phyloP scores from a whole-genome alignment of 2,888 invertebrate species.

The Sinodicranocentrus sp. region DNA sequence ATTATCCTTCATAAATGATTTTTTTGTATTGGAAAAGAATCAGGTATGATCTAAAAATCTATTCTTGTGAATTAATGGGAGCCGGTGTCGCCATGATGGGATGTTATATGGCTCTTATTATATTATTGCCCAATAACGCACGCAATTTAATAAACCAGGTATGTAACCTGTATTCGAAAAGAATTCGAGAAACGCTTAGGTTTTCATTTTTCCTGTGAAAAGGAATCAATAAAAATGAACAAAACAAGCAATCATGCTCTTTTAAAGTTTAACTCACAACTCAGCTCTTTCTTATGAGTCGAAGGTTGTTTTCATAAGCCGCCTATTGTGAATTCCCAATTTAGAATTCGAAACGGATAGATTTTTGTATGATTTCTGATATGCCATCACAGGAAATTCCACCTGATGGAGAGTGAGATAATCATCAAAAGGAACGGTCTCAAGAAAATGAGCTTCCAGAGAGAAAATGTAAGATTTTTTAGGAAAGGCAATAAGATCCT shows the following conservation, averaged over 20 bases:
- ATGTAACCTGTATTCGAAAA: too few species aligned
- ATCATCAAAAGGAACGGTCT: slow-evolving; percentile 43
- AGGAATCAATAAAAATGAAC: slow-evolving; percentile 1
- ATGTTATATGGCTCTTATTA: too few species aligned
- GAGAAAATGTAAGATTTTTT: too few species aligned
- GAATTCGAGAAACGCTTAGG: slow-evolving; percentile 2
- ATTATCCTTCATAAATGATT: too few species aligned
- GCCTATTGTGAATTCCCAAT: slow-evolving; percentile 55
- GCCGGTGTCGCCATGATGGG: too few species aligned
- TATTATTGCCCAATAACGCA: too few species aligned
- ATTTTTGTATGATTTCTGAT: slow-evolving; percentile 22
- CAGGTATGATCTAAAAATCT: too few species aligned
- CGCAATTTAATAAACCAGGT: too few species aligned
- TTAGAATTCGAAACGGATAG: slow-evolving; percentile 36
- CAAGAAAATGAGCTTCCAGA: not conserved
- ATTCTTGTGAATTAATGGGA: too few species aligned
- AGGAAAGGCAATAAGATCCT: too few species aligned
- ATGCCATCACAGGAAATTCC: slow-evolving; percentile 8
- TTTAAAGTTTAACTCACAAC: too few species aligned
- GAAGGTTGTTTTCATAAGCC: slow-evolving; percentile 25
- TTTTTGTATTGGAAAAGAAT: too few species aligned
- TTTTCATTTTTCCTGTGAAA: slow-evolving; percentile 6
- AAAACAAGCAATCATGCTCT: not conserved
- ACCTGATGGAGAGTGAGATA: slow-evolving; percentile 31
- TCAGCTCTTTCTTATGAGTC: not conserved